phyloP scores from a whole-genome alignment of 2,113 vertebrate genomes.

The Alaudala cheleensis region DNA sequence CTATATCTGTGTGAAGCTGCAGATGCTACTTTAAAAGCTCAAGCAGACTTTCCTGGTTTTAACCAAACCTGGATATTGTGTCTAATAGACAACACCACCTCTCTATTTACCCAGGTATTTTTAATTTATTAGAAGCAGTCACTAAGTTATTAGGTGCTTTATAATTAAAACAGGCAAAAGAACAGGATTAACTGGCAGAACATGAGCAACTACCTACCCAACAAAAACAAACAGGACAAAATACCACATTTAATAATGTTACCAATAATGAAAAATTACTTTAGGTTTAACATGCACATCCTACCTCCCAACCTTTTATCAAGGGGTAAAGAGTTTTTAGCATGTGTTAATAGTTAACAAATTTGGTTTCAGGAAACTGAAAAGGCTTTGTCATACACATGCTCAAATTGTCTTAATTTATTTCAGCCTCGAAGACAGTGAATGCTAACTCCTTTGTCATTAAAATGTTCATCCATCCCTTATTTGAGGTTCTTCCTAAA shows the following conservation, averaged over 20 bases:
- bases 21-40: background rate
- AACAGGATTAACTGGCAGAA: constrained; percentile 49
- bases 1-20: background rate
- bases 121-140: constrained; percentile 37
- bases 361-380: background rate
- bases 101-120: constrained; percentile 9
- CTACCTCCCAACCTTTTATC: background rate
- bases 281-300: background rate
- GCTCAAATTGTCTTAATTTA: background rate
- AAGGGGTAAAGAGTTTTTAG: background rate
- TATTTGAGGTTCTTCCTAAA: background rate
- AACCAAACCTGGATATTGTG: background rate
- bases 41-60: background rate
- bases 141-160: background rate
- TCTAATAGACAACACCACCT: background rate
- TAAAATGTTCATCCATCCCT: background rate
- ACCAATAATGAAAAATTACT: constrained; percentile 8
- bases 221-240: constrained; percentile 17
- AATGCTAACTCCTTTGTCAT: background rate
- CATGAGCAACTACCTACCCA: background rate
- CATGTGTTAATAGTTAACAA: background rate
- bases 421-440: background rate
- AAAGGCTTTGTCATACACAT: background rate
- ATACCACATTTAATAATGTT: background rate
- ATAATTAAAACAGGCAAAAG: constrained; percentile 31